Percentiles rank a stretch among this genome's conserved stretches.
Conservation (phyloP, 35 echinoderm and acorn worm species). For the Acanthaster planci region DNA sequence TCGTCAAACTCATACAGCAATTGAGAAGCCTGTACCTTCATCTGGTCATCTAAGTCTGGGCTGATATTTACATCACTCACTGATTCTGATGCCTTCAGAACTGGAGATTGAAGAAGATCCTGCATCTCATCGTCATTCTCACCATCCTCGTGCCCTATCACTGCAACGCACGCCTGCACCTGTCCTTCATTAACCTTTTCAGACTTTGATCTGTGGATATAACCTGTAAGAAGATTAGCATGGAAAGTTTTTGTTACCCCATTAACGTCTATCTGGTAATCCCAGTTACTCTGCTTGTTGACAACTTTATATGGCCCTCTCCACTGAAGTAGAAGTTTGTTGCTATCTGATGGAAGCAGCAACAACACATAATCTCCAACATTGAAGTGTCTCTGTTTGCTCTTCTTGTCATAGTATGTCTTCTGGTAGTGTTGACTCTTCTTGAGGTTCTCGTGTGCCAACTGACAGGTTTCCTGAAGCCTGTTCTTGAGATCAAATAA, state of each 20-base stretch:
- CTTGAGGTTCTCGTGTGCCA: slow-evolving; percentile 24
- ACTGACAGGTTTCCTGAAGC: slow-evolving; percentile 21
- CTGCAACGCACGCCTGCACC: not conserved
- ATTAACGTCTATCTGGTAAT: slow-evolving; percentile 32
- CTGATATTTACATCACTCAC: too few relatives aligned
- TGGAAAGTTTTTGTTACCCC: slow-evolving; percentile 25
- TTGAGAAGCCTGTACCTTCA: not conserved
- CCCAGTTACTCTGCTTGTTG: not conserved
- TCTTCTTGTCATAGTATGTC: slow-evolving; percentile 34
- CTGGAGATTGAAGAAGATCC: too few relatives aligned
- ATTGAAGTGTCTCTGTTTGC: slow-evolving; percentile 37
- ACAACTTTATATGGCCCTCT: slow-evolving; percentile 53
- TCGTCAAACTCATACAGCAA: slow-evolving; percentile 29
- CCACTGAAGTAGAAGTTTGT: slow-evolving; percentile 63
- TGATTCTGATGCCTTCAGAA: too few relatives aligned
- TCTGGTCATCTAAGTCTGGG: not conserved
- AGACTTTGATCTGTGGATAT: not conserved
- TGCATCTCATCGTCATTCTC: not conserved
- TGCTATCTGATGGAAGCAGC: slow-evolving; percentile 47
- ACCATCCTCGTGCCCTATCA: not conserved
- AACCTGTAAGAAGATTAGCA: slow-evolving; percentile 36
- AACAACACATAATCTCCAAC: slow-evolving; percentile 50
- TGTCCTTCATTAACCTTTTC: not conserved
- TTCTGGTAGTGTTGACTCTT: slow-evolving; percentile 20
- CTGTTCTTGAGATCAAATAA: not conserved